Conservation (phyloP, 2,113 vertebrate genomes). For the Ondatra zibethicus region DNA sequence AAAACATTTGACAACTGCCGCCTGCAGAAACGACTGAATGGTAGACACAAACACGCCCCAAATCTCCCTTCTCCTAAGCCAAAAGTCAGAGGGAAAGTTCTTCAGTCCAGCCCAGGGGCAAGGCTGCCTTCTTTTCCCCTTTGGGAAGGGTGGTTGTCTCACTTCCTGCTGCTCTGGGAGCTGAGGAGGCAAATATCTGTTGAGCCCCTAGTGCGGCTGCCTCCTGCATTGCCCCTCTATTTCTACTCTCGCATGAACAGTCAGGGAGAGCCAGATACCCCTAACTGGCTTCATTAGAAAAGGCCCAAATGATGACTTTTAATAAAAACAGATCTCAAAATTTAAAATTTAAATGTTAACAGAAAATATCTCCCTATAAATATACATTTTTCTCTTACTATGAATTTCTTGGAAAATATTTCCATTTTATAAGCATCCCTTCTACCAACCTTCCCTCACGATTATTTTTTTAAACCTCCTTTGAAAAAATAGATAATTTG, state of each 20-base stretch:
- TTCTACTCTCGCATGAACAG: neutral
- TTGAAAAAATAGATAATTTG: constrained; percentile 52
- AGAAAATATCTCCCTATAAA: constrained; percentile 40
- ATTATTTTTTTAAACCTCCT: constrained; percentile 11
- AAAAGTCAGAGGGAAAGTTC: neutral
- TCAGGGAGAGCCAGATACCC: neutral
- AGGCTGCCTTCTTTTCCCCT: neutral
- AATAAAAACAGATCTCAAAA: constrained; percentile 41
- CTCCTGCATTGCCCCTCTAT: neutral
- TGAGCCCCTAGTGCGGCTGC: neutral
- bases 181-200: neutral
- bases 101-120: neutral
- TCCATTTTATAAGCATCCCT: constrained; percentile 46
- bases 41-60: neutral
- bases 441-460: neutral
- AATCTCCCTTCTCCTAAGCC: neutral
- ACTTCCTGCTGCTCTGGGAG: neutral
- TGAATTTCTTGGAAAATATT: constrained; percentile 50
- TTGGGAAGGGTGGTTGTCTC: neutral
- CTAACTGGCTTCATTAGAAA: neutral
- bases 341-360: constrained; percentile 44
- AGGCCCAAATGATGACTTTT: constrained; percentile 3
- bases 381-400: constrained; percentile 34
- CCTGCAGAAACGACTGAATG: neutral
- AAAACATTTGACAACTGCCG: neutral